Conservation (phyloP, 2,888 invertebrate genomes). For the Sarcophaga caerulescens region DNA sequence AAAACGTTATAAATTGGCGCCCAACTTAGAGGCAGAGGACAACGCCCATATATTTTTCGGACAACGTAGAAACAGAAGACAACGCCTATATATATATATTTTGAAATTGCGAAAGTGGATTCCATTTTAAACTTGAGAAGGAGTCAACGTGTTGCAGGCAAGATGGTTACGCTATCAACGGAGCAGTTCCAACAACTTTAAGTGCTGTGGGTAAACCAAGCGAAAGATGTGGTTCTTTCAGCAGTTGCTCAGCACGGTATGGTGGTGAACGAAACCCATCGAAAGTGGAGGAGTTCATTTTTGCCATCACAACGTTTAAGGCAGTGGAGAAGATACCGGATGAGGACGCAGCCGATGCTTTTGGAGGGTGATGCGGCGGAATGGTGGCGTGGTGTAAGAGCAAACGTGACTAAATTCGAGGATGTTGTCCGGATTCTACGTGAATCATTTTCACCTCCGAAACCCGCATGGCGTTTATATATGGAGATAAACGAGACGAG, state of each 20-base stretch:
- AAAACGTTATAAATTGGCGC: conserved; percentile 6
- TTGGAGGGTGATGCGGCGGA: no score
- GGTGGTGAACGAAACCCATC: conserved; percentile 24
- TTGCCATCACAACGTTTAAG: conserved; percentile 56
- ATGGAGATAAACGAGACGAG: no score
- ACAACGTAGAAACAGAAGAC: not conserved
- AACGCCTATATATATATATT: not conserved
- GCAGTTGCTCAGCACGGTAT: conserved; percentile 49
- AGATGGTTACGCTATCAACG: conserved; percentile 16
- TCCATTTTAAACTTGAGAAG: not conserved
- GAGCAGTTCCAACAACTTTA: conserved; percentile 47
- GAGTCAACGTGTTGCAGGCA: not conserved
- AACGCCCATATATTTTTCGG: not conserved
- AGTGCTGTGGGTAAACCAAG: conserved; percentile 24
- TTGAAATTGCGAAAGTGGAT: not conserved
- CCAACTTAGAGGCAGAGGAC: conserved; percentile 7
- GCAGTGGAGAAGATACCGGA: conserved; percentile 58
- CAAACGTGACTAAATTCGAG: no score
- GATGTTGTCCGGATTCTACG: no score
- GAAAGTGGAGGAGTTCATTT: conserved; percentile 61
- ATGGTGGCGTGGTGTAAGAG: no score
- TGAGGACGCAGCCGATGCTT: conserved; percentile 38
- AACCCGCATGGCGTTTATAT: no score
- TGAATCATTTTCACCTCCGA: no score
- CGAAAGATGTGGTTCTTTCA: conserved; percentile 31